These are phyloP conservation scores for Beaufortia kweichowensis DNA, from an alignment of 2,113 vertebrate species.

Conservation along the genomic window DNA sequence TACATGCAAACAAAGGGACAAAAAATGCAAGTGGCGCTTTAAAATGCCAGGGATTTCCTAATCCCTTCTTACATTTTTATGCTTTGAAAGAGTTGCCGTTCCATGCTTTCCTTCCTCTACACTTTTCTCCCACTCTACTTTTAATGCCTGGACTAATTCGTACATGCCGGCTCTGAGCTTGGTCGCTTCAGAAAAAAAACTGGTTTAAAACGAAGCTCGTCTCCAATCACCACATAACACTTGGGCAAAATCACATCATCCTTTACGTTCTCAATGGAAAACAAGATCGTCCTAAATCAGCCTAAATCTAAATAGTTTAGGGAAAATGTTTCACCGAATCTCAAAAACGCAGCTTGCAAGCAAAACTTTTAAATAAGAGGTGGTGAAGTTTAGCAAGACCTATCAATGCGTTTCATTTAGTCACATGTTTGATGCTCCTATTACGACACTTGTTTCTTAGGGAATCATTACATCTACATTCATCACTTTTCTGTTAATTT, in stretches of 20 bases:
- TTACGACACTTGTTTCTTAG: slow-evolving; percentile 35
- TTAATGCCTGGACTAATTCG: slow-evolving; percentile 72
- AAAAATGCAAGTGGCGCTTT: slow-evolving; percentile 85
- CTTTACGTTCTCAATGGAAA: slow-evolving; percentile 1
- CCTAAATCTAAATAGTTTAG: slow-evolving; percentile 38
- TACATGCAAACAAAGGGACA: slow-evolving; percentile 87
- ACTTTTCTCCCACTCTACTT: slow-evolving; percentile 62
- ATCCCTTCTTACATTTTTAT: slow-evolving; percentile 87
- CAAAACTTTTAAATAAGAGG: not conserved
- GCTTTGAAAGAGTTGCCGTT: slow-evolving; percentile 77
- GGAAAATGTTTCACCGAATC: not conserved
- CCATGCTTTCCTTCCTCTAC: slow-evolving; percentile 63
- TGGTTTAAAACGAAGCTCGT: slow-evolving; percentile 32
- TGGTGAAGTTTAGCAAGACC: not conserved
- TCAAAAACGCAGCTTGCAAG: not conserved
- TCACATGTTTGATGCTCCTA: not conserved
- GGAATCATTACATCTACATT: slow-evolving; percentile 60
- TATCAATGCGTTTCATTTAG: not conserved
- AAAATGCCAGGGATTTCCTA: slow-evolving; percentile 85
- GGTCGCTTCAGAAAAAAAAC: slow-evolving; percentile 46
- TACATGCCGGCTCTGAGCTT: slow-evolving; percentile 63
- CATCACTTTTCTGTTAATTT: slow-evolving; percentile 66
- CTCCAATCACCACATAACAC: slow-evolving; percentile 38
- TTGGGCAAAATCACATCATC: slow-evolving; percentile 25
- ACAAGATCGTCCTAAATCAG: slow-evolving; percentile 31